A percentile compares a stretch with the other conserved stretches of the same genome.
These are phyloP conservation scores for Strix uralensis DNA, from an alignment of 2,113 vertebrate species.

Conservation along the genomic window DNA sequence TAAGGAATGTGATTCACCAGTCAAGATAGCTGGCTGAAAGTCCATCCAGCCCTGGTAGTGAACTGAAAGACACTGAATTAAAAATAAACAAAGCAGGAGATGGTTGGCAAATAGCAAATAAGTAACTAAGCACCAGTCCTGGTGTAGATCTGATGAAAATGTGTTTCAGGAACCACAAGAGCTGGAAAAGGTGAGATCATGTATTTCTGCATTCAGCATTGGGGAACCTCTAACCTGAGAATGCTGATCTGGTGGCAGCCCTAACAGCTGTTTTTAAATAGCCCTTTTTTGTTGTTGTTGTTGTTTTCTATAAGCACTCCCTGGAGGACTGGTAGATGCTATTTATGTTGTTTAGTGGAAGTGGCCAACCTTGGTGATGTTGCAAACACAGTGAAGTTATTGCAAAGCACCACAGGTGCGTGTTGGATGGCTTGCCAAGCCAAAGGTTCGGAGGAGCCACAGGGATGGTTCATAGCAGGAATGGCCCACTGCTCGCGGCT, in stretches of 20 bases:
- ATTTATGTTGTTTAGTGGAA: background rate
- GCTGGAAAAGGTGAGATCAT: background rate
- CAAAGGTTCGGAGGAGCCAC: background rate
- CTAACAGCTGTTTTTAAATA: background rate
- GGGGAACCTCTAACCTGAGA: background rate
- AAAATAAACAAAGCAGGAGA: background rate
- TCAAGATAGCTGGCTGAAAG: background rate
- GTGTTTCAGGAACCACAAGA: background rate
- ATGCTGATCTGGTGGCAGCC: background rate
- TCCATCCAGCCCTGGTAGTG: background rate
- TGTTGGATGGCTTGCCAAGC: background rate
- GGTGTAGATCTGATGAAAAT: background rate
- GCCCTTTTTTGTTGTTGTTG: background rate
- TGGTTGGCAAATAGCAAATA: background rate
- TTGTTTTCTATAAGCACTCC: background rate
- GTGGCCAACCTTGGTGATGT: background rate
- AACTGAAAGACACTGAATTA: background rate
- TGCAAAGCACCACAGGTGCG: background rate
- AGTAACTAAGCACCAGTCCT: background rate
- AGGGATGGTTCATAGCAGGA: background rate
- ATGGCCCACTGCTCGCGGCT: background rate
- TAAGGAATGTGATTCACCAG: background rate
- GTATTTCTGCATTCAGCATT: background rate
- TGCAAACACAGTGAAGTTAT: background rate
- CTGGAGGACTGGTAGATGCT: background rate